These are phyloP conservation scores for Nomada fabriciana DNA, from an alignment of 2,888 invertebrate genomes.

Conservation along the genomic window DNA sequence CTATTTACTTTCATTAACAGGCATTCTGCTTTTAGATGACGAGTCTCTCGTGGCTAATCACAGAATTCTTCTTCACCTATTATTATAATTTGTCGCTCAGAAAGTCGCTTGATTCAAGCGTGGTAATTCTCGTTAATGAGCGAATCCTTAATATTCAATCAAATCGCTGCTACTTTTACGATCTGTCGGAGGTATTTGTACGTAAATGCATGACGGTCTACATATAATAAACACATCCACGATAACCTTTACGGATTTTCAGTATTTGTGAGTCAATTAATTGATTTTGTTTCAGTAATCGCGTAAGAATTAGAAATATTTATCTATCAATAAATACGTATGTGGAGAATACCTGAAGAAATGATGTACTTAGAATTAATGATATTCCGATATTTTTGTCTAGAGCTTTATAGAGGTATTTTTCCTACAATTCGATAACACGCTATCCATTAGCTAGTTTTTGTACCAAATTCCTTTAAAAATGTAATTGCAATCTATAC, in stretches of 20 bases:
- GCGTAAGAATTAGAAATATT: too few species aligned
- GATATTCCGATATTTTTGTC: neutral
- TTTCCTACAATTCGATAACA: too few species aligned
- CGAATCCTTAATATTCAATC: slow-evolving; percentile 8
- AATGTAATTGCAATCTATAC: neutral
- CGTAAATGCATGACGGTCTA: slow-evolving; percentile 10
- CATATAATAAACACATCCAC: slow-evolving; percentile 16
- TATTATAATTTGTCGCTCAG: slow-evolving; percentile 36
- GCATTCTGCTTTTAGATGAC: neutral
- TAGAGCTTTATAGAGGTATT: too few species aligned
- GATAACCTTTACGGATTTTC: neutral
- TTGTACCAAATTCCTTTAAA: neutral
- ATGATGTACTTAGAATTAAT: neutral
- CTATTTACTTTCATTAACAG: slow-evolving; percentile 1
- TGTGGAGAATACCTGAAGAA: neutral
- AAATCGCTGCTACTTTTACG: too few species aligned
- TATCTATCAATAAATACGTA: too few species aligned
- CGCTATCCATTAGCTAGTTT: neutral
- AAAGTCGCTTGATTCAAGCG: slow-evolving; percentile 11
- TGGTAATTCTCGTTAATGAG: slow-evolving; percentile 22
- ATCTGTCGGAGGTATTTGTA: slow-evolving; percentile 19
- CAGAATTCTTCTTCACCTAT: slow-evolving; percentile 3
- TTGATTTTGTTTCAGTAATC: neutral
- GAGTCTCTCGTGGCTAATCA: neutral
- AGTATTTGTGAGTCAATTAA: slow-evolving; percentile 13